These are phyloP conservation scores for Panulirus ornatus DNA, from an alignment of 1,140 invertebrate genomes.

Conservation along the genomic window DNA sequence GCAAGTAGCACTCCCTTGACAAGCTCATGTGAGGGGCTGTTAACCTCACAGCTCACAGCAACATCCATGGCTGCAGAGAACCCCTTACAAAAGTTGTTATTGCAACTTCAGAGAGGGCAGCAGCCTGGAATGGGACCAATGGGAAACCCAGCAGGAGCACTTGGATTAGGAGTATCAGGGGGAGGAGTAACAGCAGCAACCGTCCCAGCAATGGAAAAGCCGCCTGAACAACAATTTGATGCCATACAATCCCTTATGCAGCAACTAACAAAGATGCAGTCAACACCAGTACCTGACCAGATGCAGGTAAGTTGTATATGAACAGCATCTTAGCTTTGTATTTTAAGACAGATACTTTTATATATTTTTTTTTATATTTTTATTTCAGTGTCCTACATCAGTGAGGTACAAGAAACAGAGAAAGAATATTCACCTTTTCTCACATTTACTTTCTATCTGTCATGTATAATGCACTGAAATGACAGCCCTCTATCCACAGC, in stretches of 20 bases:
- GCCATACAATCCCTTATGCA: conserved; percentile 76
- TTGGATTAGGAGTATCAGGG: conserved; percentile 8
- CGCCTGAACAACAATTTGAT: conserved; percentile 72
- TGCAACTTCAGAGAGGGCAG: conserved; percentile 69
- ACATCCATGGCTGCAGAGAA: conserved; percentile 68
- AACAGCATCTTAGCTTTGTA: background rate
- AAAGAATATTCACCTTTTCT: background rate
- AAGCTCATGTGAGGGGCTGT: conserved; percentile 33
- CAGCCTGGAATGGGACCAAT: conserved; percentile 51
- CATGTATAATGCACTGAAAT: too few relatives aligned
- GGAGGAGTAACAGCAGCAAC: conserved; percentile 1
- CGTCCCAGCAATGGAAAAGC: conserved; percentile 34
- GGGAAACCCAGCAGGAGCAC: conserved; percentile 28
- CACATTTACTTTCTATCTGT: too few relatives aligned
- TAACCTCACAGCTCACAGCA: conserved; percentile 57
- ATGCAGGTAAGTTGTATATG: conserved; percentile 11
- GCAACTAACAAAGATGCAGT: conserved; percentile 75
- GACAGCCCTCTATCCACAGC: too few relatives aligned
- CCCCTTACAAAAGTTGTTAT: conserved; percentile 69
- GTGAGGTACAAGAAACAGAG: background rate
- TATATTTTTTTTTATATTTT: too few relatives aligned
- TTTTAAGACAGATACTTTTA: too few relatives aligned
- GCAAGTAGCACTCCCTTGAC: conserved; percentile 49
- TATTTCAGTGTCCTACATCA: too few relatives aligned
- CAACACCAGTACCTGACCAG: conserved; percentile 54